Conservation (phyloP, 1,140 invertebrate species). For the Plectus sambesii region DNA sequence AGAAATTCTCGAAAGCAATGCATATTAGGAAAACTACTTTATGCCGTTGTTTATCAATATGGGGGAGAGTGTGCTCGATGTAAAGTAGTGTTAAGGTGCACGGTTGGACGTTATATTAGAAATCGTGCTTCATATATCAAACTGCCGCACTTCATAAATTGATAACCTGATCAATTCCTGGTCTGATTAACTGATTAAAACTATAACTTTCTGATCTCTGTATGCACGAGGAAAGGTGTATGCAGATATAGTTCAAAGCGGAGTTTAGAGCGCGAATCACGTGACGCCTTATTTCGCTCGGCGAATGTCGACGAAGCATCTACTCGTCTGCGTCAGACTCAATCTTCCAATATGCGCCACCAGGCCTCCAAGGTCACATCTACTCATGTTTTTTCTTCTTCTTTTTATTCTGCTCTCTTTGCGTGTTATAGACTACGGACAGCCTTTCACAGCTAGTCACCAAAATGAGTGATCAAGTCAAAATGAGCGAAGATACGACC, state of each 20-base stretch:
- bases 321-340: not conserved
- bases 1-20: not conserved
- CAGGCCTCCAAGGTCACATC: too few species aligned
- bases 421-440: constrained; percentile 61
- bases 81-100: too few species aligned
- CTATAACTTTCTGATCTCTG: too few species aligned
- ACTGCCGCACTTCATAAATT: too few species aligned
- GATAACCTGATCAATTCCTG: too few species aligned
- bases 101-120: too few species aligned
- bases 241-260: too few species aligned
- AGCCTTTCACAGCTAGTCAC: constrained; percentile 68
- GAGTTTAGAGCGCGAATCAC: constrained; percentile 23
- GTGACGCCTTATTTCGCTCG: not conserved
- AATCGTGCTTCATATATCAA: too few species aligned
- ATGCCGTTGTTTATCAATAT: constrained; percentile 9
- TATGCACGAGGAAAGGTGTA: too few species aligned
- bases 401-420: too few species aligned
- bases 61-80: constrained; percentile 35
- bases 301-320: not conserved
- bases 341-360: too few species aligned
- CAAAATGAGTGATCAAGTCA: constrained; percentile 69
- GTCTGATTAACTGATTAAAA: too few species aligned
- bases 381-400: constrained; percentile 29
- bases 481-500: constrained; percentile 69
- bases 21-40: constrained; percentile 5